Percentiles rank a stretch among this genome's conserved stretches.
Evolutionary conservation across 2,888 invertebrate genomes (phyloP).

Genomic region (Andrena hattorfiana): DNA sequence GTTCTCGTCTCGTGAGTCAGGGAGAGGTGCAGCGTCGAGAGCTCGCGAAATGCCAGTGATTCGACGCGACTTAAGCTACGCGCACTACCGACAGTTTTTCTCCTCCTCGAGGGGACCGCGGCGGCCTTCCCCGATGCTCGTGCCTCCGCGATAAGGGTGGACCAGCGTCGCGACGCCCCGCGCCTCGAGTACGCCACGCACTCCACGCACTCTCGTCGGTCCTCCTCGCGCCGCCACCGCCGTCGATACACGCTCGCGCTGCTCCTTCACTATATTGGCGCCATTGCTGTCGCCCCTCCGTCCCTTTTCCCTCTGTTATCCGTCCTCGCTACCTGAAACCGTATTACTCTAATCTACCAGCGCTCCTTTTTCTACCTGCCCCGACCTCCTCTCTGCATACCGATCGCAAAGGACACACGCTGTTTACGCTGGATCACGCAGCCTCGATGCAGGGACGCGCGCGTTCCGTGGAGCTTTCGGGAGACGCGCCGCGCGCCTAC

Average conservation of each 20-base stretch:
- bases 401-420: neutral
- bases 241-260: neutral
- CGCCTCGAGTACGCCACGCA: slow-evolving; percentile 30
- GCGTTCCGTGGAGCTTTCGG: neutral
- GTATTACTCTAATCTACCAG: too few species aligned
- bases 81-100: slow-evolving; percentile 66
- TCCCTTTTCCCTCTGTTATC: too few species aligned
- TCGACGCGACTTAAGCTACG: slow-evolving; percentile 73
- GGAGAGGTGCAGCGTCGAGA: slow-evolving; percentile 71
- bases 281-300: too few species aligned
- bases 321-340: too few species aligned
- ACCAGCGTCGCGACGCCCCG: slow-evolving; percentile 61
- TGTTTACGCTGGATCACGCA: slow-evolving; percentile 2
- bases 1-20: slow-evolving; percentile 55
- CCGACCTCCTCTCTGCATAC: too few species aligned
- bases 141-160: slow-evolving; percentile 33
- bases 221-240: neutral
- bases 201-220: neutral
- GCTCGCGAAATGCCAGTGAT: slow-evolving; percentile 75
- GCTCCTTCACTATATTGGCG: neutral
- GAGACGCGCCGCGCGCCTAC: neutral
- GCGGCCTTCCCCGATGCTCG: slow-evolving; percentile 26
- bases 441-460: neutral
- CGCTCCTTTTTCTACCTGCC: neutral
- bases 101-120: slow-evolving; percentile 46